Conservation (phyloP, 2,113 vertebrate genomes). For the Circaetus gallicus region DNA sequence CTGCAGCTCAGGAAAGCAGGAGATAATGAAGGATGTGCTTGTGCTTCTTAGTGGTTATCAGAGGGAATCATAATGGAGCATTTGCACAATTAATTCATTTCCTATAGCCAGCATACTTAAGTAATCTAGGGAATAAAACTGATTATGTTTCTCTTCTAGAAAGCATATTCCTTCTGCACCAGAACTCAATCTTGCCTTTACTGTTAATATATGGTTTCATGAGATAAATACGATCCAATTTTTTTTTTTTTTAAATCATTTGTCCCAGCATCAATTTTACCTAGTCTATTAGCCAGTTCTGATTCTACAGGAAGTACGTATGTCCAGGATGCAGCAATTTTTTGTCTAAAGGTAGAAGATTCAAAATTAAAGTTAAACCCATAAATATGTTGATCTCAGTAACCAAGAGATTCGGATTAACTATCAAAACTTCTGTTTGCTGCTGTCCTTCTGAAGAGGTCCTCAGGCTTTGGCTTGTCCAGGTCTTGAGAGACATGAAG, state of each 20-base stretch:
- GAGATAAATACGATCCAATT: background rate
- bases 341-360: background rate
- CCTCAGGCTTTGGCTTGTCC: background rate
- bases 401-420: background rate
- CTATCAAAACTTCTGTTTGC: background rate
- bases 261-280: background rate
- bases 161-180: background rate
- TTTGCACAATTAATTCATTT: slow-evolving; percentile 40
- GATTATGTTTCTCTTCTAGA: background rate
- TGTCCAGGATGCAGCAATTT: background rate
- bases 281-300: background rate
- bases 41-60: slow-evolving; percentile 23
- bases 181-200: background rate
- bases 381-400: background rate
- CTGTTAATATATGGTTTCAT: background rate
- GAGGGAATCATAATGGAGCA: background rate
- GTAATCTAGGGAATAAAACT: slow-evolving; percentile 26
- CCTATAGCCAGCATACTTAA: slow-evolving; percentile 13
- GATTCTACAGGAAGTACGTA: background rate
- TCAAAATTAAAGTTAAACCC: background rate
- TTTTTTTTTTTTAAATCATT: background rate
- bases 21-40: background rate
- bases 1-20: background rate
- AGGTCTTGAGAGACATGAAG: background rate
- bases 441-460: background rate